phyloP scores from a whole-genome alignment of 2,888 invertebrate genomes.

The Uropetala carovei region DNA sequence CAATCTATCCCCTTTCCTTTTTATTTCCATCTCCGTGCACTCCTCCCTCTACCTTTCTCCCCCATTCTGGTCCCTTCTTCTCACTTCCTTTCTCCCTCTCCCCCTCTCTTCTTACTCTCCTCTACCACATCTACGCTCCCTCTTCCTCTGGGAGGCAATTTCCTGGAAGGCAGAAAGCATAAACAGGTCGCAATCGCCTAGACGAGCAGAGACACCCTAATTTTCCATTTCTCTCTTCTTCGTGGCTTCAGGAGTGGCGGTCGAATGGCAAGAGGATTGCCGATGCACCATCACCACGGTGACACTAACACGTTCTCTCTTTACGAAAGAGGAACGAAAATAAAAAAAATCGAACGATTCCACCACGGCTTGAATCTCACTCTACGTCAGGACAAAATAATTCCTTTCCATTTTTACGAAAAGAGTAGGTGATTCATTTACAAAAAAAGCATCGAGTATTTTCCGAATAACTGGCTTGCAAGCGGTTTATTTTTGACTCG shows the following conservation, averaged over 20 bases:
- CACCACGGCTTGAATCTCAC: too few species aligned
- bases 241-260: not conserved
- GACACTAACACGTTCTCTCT: not conserved
- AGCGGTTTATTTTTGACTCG: too few species aligned
- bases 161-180: not conserved
- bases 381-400: too few species aligned
- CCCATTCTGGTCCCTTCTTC: not conserved
- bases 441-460: too few species aligned
- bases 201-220: not conserved
- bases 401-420: too few species aligned
- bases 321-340: not conserved
- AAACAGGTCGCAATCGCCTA: conserved; percentile 19
- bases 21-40: not conserved
- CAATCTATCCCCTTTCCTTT: not conserved
- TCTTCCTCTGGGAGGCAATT: not conserved
- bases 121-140: not conserved
- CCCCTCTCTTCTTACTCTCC: not conserved
- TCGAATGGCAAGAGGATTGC: not conserved
- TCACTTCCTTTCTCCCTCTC: not conserved
- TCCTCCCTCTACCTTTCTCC: not conserved
- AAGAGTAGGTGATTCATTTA: too few species aligned
- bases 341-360: too few species aligned
- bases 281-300: not conserved
- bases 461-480: too few species aligned
- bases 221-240: not conserved